Evolutionary conservation across 2,797 vertebrate genomes (phyloP).

Genomic region (Paguma larvata): DNA sequence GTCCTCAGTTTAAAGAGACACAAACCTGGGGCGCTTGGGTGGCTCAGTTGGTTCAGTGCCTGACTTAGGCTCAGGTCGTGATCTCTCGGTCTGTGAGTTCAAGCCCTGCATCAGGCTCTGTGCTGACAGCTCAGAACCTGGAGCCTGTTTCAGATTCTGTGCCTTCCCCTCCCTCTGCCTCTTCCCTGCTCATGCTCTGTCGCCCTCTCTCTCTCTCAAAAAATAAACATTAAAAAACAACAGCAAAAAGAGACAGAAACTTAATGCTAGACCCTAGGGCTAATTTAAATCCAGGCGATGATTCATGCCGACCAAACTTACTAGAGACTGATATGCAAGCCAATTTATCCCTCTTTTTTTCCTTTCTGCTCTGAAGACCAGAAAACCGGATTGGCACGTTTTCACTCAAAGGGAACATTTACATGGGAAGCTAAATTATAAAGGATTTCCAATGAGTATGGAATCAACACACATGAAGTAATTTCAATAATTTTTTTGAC

Average conservation of each 20-base stretch:
- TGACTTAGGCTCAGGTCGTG: too few relatives aligned
- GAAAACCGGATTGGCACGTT: slow-evolving; percentile 28
- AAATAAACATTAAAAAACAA: too few relatives aligned
- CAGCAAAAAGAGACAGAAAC: not conserved
- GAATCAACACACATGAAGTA: not conserved
- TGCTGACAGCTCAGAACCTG: too few relatives aligned
- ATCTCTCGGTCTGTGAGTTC: too few relatives aligned
- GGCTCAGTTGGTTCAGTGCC: too few relatives aligned
- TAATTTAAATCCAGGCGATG: slow-evolving; percentile 13
- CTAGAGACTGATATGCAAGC: not conserved
- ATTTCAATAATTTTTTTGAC: slow-evolving; percentile 27
- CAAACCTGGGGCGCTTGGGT: not conserved
- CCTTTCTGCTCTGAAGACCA: not conserved
- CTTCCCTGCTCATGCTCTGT: too few relatives aligned
- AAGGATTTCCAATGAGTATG: not conserved
- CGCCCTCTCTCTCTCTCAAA: too few relatives aligned
- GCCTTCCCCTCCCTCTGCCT: too few relatives aligned
- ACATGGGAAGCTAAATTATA: not conserved
- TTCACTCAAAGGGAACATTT: slow-evolving; percentile 50
- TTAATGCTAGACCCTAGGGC: not conserved
- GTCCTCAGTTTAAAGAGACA: slow-evolving; percentile 1
- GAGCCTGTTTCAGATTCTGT: too few relatives aligned
- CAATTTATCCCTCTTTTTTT: not conserved
- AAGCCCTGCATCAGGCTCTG: too few relatives aligned
- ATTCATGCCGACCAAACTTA: not conserved